Evolutionary conservation across 2,113 vertebrate genomes (phyloP), one percentile per base, ranked within the genome.

Genomic region (Anas platyrhynchos): DNA sequence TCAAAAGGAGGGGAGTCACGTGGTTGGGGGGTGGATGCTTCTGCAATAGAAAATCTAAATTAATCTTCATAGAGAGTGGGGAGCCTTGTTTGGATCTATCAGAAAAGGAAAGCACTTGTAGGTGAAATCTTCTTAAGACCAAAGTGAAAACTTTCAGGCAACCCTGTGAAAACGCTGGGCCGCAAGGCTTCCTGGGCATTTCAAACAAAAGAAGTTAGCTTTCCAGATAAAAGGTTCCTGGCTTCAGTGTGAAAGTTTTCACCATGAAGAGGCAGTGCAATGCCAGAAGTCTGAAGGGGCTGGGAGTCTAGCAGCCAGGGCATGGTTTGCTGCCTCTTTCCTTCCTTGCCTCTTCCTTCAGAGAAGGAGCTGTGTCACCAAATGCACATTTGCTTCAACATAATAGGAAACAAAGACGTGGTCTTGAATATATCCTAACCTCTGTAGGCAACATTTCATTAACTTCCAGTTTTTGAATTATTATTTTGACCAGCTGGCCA

Each of bases 11-110:
- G 66, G 81, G 92, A 87, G 87, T 97, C 96, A 96, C 83, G 79
- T 95, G 94, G 72, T 80, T 50, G 81, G 63, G 94, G 91, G 74
- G 41, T 94, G 93, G 92, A 88, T 94, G 95, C 92, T 91, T 89
- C 71, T 4, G 94, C 95, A 86, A 97, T 91, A 97, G 98, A 97
- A 98, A 97, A 96, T 84, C 92, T 16, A 96, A 98, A 98, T 98
- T 98, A 98, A 98, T 97, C 98, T 97, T 88, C 83, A 80, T 66
- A 94, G 95, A 97, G 93, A 97, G 88, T 41, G 86, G 95, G 80
- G 83, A 88, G 93, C 82, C 95, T 95, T 94, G 94, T 97, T 96
- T 95, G 96, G 95, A 78, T 95, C 93, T 91, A 32, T 91, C 94
- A 96, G 92, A 95, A 98, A 96, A 93, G 94, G 94, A 96, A 32